A percentile compares a stretch with the other conserved stretches of the same genome.
Conservation (phyloP, 2,797 vertebrate genomes). For the Octomys mimax region DNA sequence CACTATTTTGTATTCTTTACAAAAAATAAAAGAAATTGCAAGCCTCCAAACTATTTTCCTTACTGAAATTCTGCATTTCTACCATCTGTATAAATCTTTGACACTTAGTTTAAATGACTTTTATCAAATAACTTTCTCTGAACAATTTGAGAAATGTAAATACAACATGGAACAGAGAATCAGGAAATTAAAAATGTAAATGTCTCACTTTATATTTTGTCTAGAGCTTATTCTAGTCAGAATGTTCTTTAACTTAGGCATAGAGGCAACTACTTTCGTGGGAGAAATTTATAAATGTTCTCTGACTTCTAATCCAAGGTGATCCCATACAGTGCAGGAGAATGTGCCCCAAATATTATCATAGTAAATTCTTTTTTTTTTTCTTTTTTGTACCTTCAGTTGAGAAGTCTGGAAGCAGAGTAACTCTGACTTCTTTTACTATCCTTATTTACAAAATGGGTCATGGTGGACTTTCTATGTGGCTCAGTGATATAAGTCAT, state of each 20-base stretch:
- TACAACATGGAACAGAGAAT: not conserved
- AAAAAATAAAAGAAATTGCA: too few species aligned
- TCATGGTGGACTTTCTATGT: not conserved
- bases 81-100: not conserved
- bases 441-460: not conserved
- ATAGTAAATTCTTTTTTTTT: not conserved
- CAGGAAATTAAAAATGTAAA: not conserved
- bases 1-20: too few species aligned
- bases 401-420: not conserved
- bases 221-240: not conserved
- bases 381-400: not conserved
- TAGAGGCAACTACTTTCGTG: not conserved
- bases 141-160: conserved; percentile 7
- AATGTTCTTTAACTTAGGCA: not conserved
- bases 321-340: not conserved
- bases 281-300: not conserved
- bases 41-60: not conserved
- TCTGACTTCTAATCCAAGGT: not conserved
- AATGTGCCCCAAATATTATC: not conserved
- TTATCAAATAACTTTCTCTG: not conserved
- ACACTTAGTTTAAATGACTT: not conserved
- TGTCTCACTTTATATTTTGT: conserved; percentile 28
- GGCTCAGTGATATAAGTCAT: not conserved
- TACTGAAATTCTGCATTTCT: not conserved
- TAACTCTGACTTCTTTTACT: not conserved